Evolutionary conservation across 2,797 vertebrate genomes (phyloP), one percentile per base, ranked within the genome.

Genomic region (Sebastiscus albofasciatus): DNA sequence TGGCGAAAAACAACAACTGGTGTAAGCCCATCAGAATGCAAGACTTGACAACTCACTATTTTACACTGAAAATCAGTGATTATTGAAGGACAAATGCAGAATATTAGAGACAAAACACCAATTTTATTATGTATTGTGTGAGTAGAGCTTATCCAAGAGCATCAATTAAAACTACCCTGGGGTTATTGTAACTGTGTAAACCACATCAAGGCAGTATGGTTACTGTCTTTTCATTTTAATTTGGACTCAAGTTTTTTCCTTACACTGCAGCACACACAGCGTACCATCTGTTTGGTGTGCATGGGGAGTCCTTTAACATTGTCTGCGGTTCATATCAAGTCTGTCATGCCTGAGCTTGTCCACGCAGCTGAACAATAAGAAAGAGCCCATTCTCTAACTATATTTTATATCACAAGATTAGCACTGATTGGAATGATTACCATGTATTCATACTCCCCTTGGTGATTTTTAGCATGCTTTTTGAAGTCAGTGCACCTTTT

Each of bases 271-370:
- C 24, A 33, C 68, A 49, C 54, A 60, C 18, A 70, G 34, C 9
- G 31, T 31, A 24, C 56, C 42, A 34, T 62, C 4, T 14, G 8
- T 22, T 29, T 24, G 13, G 29, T 7, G 12, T 49, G 11, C 33
- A 42, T 42, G 18, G 36, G 9, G 36, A 58, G 60, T 42, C 31
- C 16, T 6, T 29, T 39, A 13, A 9, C 20, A 9, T 6, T 56
- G 22, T 29, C 9, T 46, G 29, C 3, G 8, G 60, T 76, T 75
- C 67, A 67, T 22, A 11, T 75, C 71, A 67, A 67, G 42, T 36
- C 26, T 22, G 27, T 62, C 54, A 1, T 75, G 82, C 56, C 67
- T 76, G 46, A 72, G 56, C 77, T 52, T 8, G 56, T 68, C 22
- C 24, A 36, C 27, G 9, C 62, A 18, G 22, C 24, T 56, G 16